Evolutionary conservation across 2,888 invertebrate genomes (phyloP).

Genomic region (Caenorhabditis doughertyi): DNA sequence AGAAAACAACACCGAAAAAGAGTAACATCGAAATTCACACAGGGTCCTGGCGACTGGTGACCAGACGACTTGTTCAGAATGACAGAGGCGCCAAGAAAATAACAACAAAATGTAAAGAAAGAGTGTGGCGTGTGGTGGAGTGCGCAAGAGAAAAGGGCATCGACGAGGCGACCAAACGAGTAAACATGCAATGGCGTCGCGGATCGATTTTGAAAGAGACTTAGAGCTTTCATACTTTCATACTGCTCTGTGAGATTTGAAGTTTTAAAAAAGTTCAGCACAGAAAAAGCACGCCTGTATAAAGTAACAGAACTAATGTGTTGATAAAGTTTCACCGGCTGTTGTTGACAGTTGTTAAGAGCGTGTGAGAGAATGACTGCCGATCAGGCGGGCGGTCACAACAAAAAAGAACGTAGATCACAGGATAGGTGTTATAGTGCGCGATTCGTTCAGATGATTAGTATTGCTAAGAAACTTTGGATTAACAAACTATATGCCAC

Average conservation of each 20-base stretch:
- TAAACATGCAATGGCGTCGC: conserved; percentile 37
- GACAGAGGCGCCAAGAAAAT: conserved; percentile 16
- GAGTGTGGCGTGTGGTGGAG: background rate
- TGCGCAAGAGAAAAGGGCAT: conserved; percentile 33
- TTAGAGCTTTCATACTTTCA: background rate
- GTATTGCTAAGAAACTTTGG: too few species aligned
- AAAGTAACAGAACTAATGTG: too few species aligned
- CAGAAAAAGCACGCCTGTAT: background rate
- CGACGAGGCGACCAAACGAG: conserved; percentile 48
- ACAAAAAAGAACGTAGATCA: conserved; percentile 27
- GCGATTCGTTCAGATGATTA: too few species aligned
- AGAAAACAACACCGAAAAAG: background rate
- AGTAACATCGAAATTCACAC: background rate
- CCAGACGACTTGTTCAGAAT: conserved; percentile 7
- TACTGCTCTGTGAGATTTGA: too few species aligned
- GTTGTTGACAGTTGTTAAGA: too few species aligned
- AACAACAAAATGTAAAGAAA: conserved; percentile 36
- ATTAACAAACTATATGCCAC: too few species aligned
- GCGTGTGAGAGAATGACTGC: conserved; percentile 2
- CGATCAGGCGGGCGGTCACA: conserved; percentile 51
- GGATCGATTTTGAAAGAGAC: conserved; percentile 43
- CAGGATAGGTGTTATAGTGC: conserved; percentile 19
- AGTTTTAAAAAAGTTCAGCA: too few species aligned
- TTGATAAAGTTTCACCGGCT: too few species aligned
- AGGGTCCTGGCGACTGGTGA: conserved; percentile 12